Evolutionary conservation across 2,888 invertebrate species (phyloP).

Genomic region (Tipula helvola): DNA sequence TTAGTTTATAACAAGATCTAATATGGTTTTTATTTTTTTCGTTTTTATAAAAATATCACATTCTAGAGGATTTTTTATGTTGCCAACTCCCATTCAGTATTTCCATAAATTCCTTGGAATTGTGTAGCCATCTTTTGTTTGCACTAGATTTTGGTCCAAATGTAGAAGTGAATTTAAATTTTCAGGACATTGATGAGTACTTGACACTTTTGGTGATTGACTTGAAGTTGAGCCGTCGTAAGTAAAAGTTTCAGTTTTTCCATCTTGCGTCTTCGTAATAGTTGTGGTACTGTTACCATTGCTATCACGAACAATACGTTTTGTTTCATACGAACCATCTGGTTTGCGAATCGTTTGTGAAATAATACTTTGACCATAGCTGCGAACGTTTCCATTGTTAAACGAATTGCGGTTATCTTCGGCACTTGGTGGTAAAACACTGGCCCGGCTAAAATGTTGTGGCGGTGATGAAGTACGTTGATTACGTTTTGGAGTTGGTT

Average conservation of each 20-base stretch:
- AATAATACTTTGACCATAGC: constrained; percentile 41
- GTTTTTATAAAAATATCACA: neutral
- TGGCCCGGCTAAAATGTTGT: constrained; percentile 23
- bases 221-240: constrained; percentile 21
- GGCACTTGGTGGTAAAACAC: neutral
- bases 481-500: constrained; percentile 21
- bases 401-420: neutral
- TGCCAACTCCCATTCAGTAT: constrained; percentile 19
- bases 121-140: constrained; percentile 36
- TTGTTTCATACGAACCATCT: constrained; percentile 46
- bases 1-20: neutral
- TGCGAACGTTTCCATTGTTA: constrained; percentile 4
- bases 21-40: neutral
- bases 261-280: constrained; percentile 35
- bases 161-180: constrained; percentile 12
- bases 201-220: too few species aligned
- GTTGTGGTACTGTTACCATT: constrained; percentile 46
- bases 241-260: constrained; percentile 29
- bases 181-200: neutral
- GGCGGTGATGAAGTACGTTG: constrained; percentile 24
- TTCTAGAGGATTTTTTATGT: neutral
- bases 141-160: constrained; percentile 30
- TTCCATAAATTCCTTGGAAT: constrained; percentile 36
- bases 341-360: constrained; percentile 41
- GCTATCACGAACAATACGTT: constrained; percentile 41